Conservation (phyloP, 1,140 invertebrate species). For the Bombus confusus region DNA sequence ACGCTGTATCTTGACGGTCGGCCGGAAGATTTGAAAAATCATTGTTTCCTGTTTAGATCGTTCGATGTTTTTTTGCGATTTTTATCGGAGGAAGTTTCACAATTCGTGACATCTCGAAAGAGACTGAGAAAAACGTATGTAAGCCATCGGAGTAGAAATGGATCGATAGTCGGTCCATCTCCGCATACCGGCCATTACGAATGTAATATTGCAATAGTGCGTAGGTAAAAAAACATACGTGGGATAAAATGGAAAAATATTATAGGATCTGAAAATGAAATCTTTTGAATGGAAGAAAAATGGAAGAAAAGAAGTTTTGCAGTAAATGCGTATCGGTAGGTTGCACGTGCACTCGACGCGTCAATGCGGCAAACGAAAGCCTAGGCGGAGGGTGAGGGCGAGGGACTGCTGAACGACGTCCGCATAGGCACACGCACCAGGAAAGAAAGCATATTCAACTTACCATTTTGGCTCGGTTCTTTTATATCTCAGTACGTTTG, state of each 20-base stretch:
- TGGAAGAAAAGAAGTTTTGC: conserved; percentile 42
- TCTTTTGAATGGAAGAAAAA: conserved; percentile 11
- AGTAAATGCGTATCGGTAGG: conserved; percentile 42
- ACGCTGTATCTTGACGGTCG: background rate
- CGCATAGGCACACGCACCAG: conserved; percentile 22
- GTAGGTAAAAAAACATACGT: conserved; percentile 10
- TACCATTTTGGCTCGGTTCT: conserved; percentile 58
- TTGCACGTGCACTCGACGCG: conserved; percentile 57
- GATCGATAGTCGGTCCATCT: conserved; percentile 54
- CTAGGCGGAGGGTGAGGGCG: conserved; percentile 20
- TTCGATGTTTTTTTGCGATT: background rate
- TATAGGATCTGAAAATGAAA: background rate
- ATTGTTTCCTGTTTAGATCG: background rate
- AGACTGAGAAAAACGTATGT: conserved; percentile 3
- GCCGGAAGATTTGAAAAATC: background rate
- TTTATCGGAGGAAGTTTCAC: background rate
- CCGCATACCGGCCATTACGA: conserved; percentile 53
- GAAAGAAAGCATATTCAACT: conserved; percentile 31
- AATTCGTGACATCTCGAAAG: background rate
- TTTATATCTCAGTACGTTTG: conserved; percentile 41
- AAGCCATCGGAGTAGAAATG: conserved; percentile 20
- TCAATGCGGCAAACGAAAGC: conserved; percentile 40
- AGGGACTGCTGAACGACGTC: conserved; percentile 29
- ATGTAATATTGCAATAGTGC: conserved; percentile 42
- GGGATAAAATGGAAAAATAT: background rate